phyloP scores from a whole-genome alignment of 2,113 vertebrate genomes.

The Anhinga anhinga region DNA sequence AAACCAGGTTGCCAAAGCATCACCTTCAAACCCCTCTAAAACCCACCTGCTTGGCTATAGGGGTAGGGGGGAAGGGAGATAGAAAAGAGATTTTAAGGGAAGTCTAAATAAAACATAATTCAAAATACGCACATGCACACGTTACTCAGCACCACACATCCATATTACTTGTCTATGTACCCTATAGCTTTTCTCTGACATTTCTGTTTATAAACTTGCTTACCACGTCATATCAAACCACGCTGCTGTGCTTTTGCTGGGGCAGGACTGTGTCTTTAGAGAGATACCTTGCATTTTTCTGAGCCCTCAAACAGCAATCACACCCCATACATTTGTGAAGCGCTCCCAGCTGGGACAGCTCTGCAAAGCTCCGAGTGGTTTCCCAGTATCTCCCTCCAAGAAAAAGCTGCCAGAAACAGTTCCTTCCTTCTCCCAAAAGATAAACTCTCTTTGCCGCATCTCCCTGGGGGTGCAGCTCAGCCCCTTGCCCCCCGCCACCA shows the following conservation, averaged over 20 bases:
- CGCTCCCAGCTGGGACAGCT: rapidly evolving
- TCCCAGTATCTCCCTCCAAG: neutral
- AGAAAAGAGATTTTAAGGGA: neutral
- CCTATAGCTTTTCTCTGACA: neutral
- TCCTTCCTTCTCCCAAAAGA: neutral
- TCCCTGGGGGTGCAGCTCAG: neutral
- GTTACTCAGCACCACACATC: neutral
- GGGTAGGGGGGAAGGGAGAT: neutral
- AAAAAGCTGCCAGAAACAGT: neutral
- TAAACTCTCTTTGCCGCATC: neutral
- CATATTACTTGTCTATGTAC: neutral
- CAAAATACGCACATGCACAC: rapidly evolving
- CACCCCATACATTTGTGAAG: neutral
- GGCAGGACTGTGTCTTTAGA: neutral
- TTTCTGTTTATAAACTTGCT: neutral
- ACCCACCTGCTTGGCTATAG: neutral
- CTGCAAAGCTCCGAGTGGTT: neutral
- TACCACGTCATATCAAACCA: neutral
- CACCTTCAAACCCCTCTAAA: neutral
- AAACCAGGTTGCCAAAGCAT: neutral
- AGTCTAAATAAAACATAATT: neutral
- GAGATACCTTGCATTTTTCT: neutral
- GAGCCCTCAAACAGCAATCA: neutral
- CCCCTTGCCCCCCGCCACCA: rapidly evolving
- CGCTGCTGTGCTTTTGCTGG: neutral